These are phyloP conservation scores for Stenchaetothrips biformis DNA, from an alignment of 2,888 invertebrate genomes.

Conservation along the genomic window DNA sequence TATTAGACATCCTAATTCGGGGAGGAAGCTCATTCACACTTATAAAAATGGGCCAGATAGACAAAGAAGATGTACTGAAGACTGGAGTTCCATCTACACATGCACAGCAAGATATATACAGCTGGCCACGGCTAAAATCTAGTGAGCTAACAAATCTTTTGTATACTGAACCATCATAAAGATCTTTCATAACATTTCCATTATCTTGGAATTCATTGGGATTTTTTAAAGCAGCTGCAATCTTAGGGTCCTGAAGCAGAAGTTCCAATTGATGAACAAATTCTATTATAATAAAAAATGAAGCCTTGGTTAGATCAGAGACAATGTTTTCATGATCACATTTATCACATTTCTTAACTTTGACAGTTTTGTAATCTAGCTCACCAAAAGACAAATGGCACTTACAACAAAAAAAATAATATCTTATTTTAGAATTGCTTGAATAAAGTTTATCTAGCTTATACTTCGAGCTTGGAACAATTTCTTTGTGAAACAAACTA, in stretches of 20 bases:
- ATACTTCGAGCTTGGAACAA: background rate
- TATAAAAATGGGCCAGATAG: conserved; percentile 1
- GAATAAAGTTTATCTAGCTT: background rate
- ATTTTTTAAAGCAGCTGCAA: background rate
- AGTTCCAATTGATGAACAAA: background rate
- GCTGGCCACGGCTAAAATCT: background rate
- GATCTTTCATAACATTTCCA: background rate
- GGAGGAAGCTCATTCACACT: background rate
- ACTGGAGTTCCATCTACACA: background rate
- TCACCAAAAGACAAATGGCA: background rate
- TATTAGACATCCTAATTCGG: background rate
- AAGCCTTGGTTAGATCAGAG: background rate
- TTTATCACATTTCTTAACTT: background rate
- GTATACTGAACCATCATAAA: background rate
- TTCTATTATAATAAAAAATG: too few relatives aligned
- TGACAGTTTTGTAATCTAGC: background rate
- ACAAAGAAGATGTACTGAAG: background rate
- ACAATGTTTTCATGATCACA: background rate
- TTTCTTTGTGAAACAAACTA: background rate
- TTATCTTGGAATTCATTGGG: background rate
- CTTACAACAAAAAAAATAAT: background rate
- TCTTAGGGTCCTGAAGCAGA: background rate
- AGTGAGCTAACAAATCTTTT: background rate
- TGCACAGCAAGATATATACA: background rate
- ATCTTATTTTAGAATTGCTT: background rate